Evolutionary conservation across 2,797 vertebrate species (phyloP).

Genomic region (Tympanoctomys barrerae): DNA sequence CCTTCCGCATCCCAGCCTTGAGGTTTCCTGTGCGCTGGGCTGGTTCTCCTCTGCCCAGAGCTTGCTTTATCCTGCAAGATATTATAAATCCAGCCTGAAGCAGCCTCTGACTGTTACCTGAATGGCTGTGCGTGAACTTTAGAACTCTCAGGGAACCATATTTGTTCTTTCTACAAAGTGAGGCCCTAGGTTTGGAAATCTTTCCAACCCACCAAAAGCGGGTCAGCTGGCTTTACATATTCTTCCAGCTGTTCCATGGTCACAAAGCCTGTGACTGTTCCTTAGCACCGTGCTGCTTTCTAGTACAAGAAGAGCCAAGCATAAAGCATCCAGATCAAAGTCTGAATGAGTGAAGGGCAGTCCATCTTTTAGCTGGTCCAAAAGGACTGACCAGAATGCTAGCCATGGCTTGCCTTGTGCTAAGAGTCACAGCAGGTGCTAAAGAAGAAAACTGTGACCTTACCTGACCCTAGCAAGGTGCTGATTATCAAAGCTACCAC

Average conservation of each 20-base stretch:
- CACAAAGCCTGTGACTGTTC: slow-evolving; percentile 4
- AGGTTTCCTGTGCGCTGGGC: slow-evolving; percentile 1
- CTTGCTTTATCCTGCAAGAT: slow-evolving; percentile 51
- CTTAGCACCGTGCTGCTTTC: background rate
- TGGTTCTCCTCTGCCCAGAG: background rate
- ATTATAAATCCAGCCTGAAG: slow-evolving; percentile 54
- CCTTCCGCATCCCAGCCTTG: background rate
- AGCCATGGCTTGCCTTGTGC: background rate
- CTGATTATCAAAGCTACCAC: background rate
- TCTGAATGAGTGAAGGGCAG: background rate
- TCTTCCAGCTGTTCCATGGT: background rate
- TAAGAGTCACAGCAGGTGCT: background rate
- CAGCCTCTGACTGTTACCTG: slow-evolving; percentile 10
- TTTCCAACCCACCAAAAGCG: slow-evolving; percentile 58
- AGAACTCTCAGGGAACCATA: slow-evolving; percentile 42
- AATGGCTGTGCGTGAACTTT: background rate
- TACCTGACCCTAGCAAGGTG: background rate
- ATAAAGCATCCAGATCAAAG: slow-evolving; percentile 3
- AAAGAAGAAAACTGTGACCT: slow-evolving; percentile 18
- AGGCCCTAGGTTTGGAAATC: slow-evolving; percentile 57
- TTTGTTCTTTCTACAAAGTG: slow-evolving; percentile 54
- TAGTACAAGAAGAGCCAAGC: background rate
- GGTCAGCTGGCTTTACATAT: slow-evolving; percentile 25
- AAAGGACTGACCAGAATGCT: background rate
- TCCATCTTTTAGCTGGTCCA: background rate